Evolutionary conservation across 2,113 vertebrate genomes (phyloP), one percentile per base, ranked within the genome.

Genomic region (Ceyx margarethae): DNA sequence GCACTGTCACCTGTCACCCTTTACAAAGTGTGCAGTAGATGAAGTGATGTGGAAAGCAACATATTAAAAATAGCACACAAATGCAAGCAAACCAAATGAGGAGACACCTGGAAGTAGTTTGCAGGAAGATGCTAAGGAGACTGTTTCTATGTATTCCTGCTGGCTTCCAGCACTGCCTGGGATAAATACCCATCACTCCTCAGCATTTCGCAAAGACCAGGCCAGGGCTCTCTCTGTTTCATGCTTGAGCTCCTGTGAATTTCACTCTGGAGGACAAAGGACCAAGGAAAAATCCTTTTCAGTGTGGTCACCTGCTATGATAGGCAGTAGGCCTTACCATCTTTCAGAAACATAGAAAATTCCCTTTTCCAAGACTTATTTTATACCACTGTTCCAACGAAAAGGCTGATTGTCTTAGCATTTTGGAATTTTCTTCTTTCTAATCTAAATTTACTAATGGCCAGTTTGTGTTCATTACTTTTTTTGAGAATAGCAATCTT

Each of bases 71-170:
- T 22, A 48, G 21, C 46, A 48, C 21, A 48, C 46, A 48, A 48
- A 22, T 23, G 46, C 46, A 48, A 48, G 46, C 21, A 48, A 23
- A 48, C 21, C 46, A 5, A 48, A 31, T 11, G 5, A 68, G 29
- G 2, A 67, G 10, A 7, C 17, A 54, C 5, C 11, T n/a, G 62
- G 72, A 76, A 58, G 46, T 40, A 53, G 3, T 75, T 72, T 3
- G 1, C 19, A 60, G 58, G 37, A 81, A 85, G 66, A 75, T 0
- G 0, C 12, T 25, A 13, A 66, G 13, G 16, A 48, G 46, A 48
- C 11, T 64, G 3, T 71, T 67, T 64, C 64, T 77, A 11, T 35
- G 18, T 25, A n/a, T 14, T 80, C 33, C 29, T 75, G 28, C 11
- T 62, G 29, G 10, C 22, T 53, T 48, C 20, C 43, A 53, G 11